Base-by-base conservation (phyloP, 2,888 invertebrate genomes). In the Heliconius sara region DNA sequence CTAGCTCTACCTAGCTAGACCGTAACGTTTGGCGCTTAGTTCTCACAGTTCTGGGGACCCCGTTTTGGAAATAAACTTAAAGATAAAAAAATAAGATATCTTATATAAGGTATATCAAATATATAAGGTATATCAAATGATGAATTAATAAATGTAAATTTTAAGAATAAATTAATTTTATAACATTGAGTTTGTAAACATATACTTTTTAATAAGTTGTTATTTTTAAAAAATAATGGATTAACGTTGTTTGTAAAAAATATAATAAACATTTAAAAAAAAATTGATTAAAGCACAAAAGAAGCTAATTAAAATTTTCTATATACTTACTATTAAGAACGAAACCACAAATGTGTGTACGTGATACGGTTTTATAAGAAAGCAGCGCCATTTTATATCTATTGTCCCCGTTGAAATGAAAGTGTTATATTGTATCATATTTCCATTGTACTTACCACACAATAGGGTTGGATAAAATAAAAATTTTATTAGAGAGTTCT, bases 351-450 rank as follows among this genome's bases (percentile, higher is more conserved):
- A 72, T 57, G 52, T 34, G 7, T 52, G 27, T 57, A 72, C 52
- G 72, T 72, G 72, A 72, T 30, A 72, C 9, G 72, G 52, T 72
- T 57, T 72, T 57, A 57, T 57, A 72, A 72, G 72, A 72, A 67
- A 72, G 72, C 30, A 22, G 66, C 66, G 66, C 66, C 72, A 78
- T 73, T 78, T 78, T 57, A 66, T 66, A 34, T 78, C 66, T 73
- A 73, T 78, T 78, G 72, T 73, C 47, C 43, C 57, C 65, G 52
- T 73, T 72, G 78, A 34, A 67, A 78, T 57, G 73, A 78, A 73
- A 78, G 77, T 78, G 72, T 78, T 74, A 79, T 79, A 79, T 71
- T 79, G 73, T 79, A 67, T 72, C 72, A 73, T 57, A 77, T 79
- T 77, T 79, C 77, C 39, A 77, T 77, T 79, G 67, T 79, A 67